Conservation (phyloP, 2,113 vertebrate genomes). For the Dromaius novaehollandiae region DNA sequence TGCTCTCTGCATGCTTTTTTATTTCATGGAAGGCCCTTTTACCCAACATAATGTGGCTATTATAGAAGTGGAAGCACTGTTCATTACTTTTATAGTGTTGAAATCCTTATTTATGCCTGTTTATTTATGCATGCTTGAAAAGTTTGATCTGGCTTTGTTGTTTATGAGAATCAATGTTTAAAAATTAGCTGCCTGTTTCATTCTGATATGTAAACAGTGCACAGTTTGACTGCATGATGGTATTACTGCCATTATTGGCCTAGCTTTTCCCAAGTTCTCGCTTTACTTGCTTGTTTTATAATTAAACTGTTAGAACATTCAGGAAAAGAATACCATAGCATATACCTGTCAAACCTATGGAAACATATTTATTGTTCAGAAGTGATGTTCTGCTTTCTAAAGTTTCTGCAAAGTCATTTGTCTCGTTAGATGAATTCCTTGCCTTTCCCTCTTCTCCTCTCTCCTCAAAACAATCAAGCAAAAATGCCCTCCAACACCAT, state of each 20-base stretch:
- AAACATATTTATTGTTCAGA: neutral
- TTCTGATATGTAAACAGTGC: accelerated
- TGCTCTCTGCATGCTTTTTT: neutral
- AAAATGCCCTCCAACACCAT: neutral
- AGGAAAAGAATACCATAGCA: neutral
- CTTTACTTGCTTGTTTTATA: neutral
- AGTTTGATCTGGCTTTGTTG: neutral
- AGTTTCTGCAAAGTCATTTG: neutral
- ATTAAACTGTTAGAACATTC: neutral
- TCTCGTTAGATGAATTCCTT: neutral
- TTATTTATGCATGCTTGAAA: neutral
- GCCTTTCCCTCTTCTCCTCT: neutral
- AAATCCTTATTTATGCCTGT: neutral
- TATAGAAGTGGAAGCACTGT: neutral
- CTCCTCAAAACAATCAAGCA: neutral
- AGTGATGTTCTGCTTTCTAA: neutral
- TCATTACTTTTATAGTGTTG: neutral
- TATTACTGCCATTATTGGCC: neutral
- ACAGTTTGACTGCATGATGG: neutral
- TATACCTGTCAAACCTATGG: neutral
- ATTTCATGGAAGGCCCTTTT: neutral
- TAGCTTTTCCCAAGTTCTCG: neutral
- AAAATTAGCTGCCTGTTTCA: neutral
- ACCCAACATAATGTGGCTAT: accelerated
- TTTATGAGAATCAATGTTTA: neutral